Evolutionary conservation across 2,113 vertebrate species (phyloP), one percentile per base, ranked within the genome.

Genomic region (Eleginops maclovinus): DNA sequence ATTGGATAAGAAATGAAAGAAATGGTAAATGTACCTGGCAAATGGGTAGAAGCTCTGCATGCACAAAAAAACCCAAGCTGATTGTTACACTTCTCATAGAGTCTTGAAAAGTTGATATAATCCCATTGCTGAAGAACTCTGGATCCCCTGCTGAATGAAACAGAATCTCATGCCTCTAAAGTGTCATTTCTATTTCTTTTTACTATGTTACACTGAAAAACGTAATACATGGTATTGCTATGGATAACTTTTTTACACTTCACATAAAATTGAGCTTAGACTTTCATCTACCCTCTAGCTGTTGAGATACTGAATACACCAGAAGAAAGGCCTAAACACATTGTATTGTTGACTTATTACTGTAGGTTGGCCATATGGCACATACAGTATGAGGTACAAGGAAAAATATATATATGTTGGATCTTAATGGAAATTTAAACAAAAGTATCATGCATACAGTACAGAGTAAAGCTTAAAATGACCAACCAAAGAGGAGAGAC

Each of bases 1-100:
- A 87, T 72, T 82, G 54, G 55, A 77, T 65, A 78, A 61, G 61
- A 83, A 73, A 4, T 56, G 41, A 65, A 62, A 59, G 49, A 71
- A 82, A 67, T 62, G 10, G n/a, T 62, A 50, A 77, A 40, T 61
- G 64, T 59, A n/a, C 4, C 53, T 62, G 58, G 59, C 31, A 44
- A 61, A 44, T 60, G 22, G 41, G n/a, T 64, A 44, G 28, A 60
- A 74, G 19, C 59, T 73, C n/a, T 44, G 16, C 28, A 65, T 41
- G 31, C 13, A 54, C 41, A 67, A 40, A 65, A n/a, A 69, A 50
- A 24, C 11, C 43, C 55, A 11, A 50, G 67, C 47, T 73, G 60
- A 79, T 21, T 72, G 28, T 65, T 54, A 36, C 26, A 73, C 70
- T 78, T 75, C 71, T 72, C 51, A 70, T 4, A 10, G 49, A 68